Conservation (phyloP, 2,888 invertebrate species). For the Phaonia tiefii region DNA sequence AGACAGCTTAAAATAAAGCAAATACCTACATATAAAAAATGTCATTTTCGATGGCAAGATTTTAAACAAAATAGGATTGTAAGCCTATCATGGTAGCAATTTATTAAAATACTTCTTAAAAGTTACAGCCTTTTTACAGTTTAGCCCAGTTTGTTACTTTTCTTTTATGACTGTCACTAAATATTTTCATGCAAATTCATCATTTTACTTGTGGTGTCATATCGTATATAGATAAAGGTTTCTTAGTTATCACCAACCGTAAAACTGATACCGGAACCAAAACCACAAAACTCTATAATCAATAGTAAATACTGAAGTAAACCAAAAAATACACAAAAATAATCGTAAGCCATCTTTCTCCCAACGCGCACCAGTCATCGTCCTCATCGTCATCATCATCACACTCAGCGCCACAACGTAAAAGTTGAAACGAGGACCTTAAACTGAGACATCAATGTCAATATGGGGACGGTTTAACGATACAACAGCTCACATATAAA, state of each 20-base stretch:
- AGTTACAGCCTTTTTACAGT: conserved; percentile 23
- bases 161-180: conserved; percentile 16
- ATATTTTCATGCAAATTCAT: conserved; percentile 40
- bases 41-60: too few relatives aligned
- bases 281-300: background rate
- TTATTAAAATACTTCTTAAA: too few relatives aligned
- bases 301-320: background rate
- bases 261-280: conserved; percentile 23
- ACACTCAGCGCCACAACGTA: too few relatives aligned
- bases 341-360: too few relatives aligned
- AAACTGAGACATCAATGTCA: conserved; percentile 11
- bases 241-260: conserved; percentile 12
- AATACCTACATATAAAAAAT: too few relatives aligned
- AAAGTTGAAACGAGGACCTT: background rate
- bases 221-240: conserved; percentile 9
- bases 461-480: conserved; percentile 44
- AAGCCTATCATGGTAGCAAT: too few relatives aligned
- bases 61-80: too few relatives aligned
- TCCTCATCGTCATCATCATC: background rate
- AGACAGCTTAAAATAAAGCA: too few relatives aligned
- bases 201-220: conserved; percentile 24
- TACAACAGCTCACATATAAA: conserved; percentile 51
- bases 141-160: background rate
- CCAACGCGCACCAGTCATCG: background rate
- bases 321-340: background rate